phyloP scores from a whole-genome alignment of 23 tunicate genomes.

The Botrylloides violaceus region DNA sequence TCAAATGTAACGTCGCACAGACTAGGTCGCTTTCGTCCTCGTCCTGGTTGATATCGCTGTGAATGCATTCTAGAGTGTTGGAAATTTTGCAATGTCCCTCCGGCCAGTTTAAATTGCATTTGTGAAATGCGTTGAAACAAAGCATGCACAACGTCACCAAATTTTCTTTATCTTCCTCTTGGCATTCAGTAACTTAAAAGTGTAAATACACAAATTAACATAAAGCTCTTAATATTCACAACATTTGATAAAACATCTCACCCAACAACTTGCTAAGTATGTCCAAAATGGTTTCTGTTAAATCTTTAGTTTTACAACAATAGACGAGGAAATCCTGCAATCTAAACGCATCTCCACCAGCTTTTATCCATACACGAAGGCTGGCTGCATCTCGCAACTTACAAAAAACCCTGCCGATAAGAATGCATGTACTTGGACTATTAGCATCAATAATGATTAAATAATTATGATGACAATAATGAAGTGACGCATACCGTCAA shows the following conservation, averaged over 20 bases:
- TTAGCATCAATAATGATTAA: no score
- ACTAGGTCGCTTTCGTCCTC: neutral
- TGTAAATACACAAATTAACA: neutral
- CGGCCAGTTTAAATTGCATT: neutral
- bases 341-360: conserved; percentile 1
- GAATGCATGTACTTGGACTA: no score
- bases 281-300: conserved; percentile 12
- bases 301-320: conserved; percentile 11
- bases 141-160: conserved; percentile 4
- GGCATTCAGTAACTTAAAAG: neutral
- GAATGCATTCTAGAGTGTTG: no score
- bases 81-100: neutral
- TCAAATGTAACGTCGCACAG: neutral
- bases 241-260: neutral
- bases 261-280: neutral
- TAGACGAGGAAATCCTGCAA: conserved; percentile 34
- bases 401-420: neutral
- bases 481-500: no score
- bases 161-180: neutral
- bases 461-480: no score
- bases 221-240: neutral
- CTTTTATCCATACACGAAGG: neutral
- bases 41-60: neutral
- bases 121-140: conserved; percentile 32
- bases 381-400: neutral